A percentile compares a stretch with the other conserved stretches of the same genome.
These are phyloP conservation scores for Acleris emargana DNA, from an alignment of 2,888 invertebrate species.

Conservation along the genomic window DNA sequence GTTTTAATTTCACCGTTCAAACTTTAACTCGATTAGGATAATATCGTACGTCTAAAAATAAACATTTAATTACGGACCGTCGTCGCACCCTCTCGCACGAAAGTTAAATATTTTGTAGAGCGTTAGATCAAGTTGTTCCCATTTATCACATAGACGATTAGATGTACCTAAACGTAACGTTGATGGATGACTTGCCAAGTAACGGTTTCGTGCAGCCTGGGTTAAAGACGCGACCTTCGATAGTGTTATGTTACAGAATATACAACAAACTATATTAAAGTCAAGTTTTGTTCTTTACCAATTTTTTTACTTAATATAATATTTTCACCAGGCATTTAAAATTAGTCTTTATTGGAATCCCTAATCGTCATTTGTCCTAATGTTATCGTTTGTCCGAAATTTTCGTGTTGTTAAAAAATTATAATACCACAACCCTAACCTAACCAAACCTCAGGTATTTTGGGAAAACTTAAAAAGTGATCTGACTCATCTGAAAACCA, in stretches of 20 bases:
- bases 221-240: conserved; percentile 11
- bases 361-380: too few species aligned
- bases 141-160: conserved; percentile 40
- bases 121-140: conserved; percentile 42
- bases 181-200: conserved; percentile 39
- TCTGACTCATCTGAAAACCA: too few species aligned
- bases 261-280: neutral
- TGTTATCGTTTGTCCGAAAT: too few species aligned
- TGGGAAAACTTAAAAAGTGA: too few species aligned
- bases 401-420: too few species aligned
- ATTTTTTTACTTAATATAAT: too few species aligned
- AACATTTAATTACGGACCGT: conserved; percentile 15
- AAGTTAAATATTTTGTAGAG: conserved; percentile 37
- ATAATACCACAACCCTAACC: too few species aligned
- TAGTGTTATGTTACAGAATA: neutral
- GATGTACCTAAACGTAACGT: conserved; percentile 33
- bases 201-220: conserved; percentile 29
- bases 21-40: too few species aligned
- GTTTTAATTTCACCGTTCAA: too few species aligned
- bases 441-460: too few species aligned
- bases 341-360: neutral
- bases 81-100: conserved; percentile 8
- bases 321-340: neutral
- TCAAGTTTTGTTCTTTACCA: neutral
- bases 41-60: neutral